Evolutionary conservation across 2,888 invertebrate species (phyloP), one percentile per base, ranked within the genome.

Genomic region (Anodontia alba): DNA sequence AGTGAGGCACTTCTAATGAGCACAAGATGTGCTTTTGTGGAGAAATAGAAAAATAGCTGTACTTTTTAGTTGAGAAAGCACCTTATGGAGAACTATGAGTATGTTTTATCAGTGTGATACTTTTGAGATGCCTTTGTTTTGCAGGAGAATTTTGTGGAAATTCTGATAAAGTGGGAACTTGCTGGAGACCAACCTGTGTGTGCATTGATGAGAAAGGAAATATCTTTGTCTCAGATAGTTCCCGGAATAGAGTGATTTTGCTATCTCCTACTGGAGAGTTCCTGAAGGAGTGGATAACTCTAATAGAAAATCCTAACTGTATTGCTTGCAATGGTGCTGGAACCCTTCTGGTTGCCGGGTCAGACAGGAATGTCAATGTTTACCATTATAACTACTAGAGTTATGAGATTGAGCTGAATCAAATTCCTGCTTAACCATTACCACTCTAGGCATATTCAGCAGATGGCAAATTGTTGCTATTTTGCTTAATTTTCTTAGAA

Each of bases 171-270:
- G 29, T 15, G 15, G 33, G 29, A 29, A 26, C 36, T 38, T 38
- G 38, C 7, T 84, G 82, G 78, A 68, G 73, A 29, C 86, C 88
- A 8, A 73, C 84, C 2, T 76, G 78, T 38, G 83, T 82, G 8
- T 85, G 84, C 43, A 83, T 86, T n/a, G 84, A 87, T 29, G 80
- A 84, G 43, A 57, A 75, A 26, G 81, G 80, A 42, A 76, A 80
- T 33, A 78, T 88, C 36, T 86, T 87, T 80, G 85, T 87, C 43
- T 74, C 86, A 10, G 87, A 88, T 73, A 73, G 57, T 36, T 46
- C 70, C 29, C 73, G 78, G 0, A 84, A 86, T 57, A 76, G 81
- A 15, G 72, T 88, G 5, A 67, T 88, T 10, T 72, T 82, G n/a
- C 79, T 87, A 0, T 77, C 71, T 54, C 66, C 67, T 2, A 69